Base-by-base conservation (phyloP, 1,140 invertebrate genomes). In the Andrena cerasifolii region DNA sequence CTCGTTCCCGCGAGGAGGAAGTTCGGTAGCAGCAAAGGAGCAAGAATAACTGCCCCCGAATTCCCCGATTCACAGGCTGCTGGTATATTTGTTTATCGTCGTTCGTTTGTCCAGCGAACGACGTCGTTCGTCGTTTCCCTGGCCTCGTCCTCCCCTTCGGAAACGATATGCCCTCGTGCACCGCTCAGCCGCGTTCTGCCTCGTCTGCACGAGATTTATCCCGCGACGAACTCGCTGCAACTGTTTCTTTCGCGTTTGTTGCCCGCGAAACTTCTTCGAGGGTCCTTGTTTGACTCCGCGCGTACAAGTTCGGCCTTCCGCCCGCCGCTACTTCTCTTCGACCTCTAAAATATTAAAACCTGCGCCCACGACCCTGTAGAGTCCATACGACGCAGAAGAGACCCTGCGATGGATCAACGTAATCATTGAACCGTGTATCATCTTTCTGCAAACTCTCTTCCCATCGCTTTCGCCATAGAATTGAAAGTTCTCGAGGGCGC, bases 241-340 rank as follows among this genome's bases (percentile, higher is more conserved):
- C 24, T 36, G 28, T 49, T 62, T 72, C 43, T 49, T 36, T 18
- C 49, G 36, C 61, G 36, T 66, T 66, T 56, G 61, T 74, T 66
- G 16, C 5, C 14, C 61, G 54, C 56, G 49, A n/a, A 61, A 65
- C 49, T 26, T 49, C 0, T 18, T 28, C 21, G 21, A n/a, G 47
- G 16, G 26, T 16, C 28, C 36, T 33, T 49, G 59, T 54, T 74
- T 33, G 72, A 65, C 49, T 40, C 36, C 36, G n/a, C 33, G 49
- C 28, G 4, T 26, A 36, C 53, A 33, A 59, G 36, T 10, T 5
- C 36, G 10, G 36, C 36, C 68, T 71, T 49, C 28, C 40, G 5
- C 18, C n/a, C n/a, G n/a, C n/a, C n/a, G n/a, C n/a, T n/a, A 49
- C 43, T 71, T 59, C 33, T n/a, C 31, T 1, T 7, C n/a, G 18